A percentile compares a stretch with the other conserved stretches of the same genome.
phyloP scores from a whole-genome alignment of 2,888 invertebrate genomes.

The Gerris lacustris region DNA sequence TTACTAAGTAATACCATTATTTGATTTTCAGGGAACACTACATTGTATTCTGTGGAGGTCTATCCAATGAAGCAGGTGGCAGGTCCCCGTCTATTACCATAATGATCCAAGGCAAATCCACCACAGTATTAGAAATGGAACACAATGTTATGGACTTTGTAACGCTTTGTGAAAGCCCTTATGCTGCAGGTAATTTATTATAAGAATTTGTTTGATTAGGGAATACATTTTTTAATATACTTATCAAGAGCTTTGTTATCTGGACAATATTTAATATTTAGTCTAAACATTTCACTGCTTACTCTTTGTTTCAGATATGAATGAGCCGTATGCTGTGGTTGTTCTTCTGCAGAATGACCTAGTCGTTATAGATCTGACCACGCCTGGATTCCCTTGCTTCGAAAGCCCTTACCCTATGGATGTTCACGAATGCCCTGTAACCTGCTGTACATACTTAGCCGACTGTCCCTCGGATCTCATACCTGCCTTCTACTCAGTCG shows the following conservation, averaged over 20 bases:
- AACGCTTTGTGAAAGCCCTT: constrained; percentile 88
- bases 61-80: constrained; percentile 80
- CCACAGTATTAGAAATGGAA: constrained; percentile 98
- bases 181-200: constrained; percentile 61
- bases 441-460: constrained; percentile 90
- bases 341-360: constrained; percentile 95
- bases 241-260: too few species aligned
- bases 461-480: constrained; percentile 97
- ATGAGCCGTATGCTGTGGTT: constrained; percentile 95
- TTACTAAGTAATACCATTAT: too few species aligned
- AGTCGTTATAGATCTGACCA: constrained; percentile 91
- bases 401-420: constrained; percentile 99
- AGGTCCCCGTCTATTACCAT: constrained; percentile 89
- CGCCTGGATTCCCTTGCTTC: constrained; percentile 93
- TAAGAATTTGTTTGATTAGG: neutral
- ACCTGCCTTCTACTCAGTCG: constrained; percentile 95
- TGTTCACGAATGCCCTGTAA: constrained; percentile 96
- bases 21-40: constrained; percentile 64
- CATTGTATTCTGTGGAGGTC: constrained; percentile 93
- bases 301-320: constrained; percentile 55
- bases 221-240: too few species aligned
- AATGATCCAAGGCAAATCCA: constrained; percentile 88
- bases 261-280: too few species aligned
- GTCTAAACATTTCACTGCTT: too few species aligned
- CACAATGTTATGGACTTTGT: constrained; percentile 95